Percentiles rank a stretch among this genome's conserved stretches.
These are phyloP conservation scores for Perizoma affinitatum DNA, from an alignment of 2,888 invertebrate genomes.

Conservation along the genomic window DNA sequence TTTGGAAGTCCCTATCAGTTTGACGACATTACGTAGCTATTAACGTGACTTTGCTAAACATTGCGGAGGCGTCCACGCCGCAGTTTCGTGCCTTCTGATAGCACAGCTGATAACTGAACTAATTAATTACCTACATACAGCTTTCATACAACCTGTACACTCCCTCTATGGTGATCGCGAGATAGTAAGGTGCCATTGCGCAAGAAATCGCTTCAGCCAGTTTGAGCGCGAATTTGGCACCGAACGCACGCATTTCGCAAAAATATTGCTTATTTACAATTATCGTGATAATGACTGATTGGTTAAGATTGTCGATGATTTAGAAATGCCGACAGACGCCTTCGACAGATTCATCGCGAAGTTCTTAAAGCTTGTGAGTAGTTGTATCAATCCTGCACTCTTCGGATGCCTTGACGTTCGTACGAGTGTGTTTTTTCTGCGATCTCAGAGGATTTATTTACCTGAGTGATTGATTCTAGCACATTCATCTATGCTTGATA, in stretches of 20 bases:
- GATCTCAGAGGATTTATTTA: constrained; percentile 17
- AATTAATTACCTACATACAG: constrained; percentile 39
- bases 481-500: constrained; percentile 11
- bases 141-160: constrained; percentile 26
- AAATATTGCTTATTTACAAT: constrained; percentile 4
- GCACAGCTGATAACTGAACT: constrained; percentile 39
- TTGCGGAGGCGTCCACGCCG: constrained; percentile 26
- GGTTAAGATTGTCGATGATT: constrained; percentile 33
- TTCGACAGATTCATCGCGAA: constrained; percentile 62
- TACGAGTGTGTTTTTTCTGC: constrained; percentile 22
- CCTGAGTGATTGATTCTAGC: constrained; percentile 15
- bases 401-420: constrained; percentile 11
- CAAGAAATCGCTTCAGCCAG: constrained; percentile 21
- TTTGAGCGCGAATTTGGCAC: constrained; percentile 24
- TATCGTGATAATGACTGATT: constrained; percentile 32
- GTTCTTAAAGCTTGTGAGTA: constrained; percentile 60
- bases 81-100: constrained; percentile 39
- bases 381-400: constrained; percentile 29
- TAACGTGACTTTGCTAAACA: constrained; percentile 2
- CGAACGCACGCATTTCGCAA: constrained; percentile 28
- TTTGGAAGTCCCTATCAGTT: not conserved
- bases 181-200: constrained; percentile 10
- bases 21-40: constrained; percentile 1
- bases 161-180: constrained; percentile 17
- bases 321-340: constrained; percentile 62